Evolutionary conservation across 2,113 vertebrate species (phyloP).

Genomic region (Narcine bancroftii): DNA sequence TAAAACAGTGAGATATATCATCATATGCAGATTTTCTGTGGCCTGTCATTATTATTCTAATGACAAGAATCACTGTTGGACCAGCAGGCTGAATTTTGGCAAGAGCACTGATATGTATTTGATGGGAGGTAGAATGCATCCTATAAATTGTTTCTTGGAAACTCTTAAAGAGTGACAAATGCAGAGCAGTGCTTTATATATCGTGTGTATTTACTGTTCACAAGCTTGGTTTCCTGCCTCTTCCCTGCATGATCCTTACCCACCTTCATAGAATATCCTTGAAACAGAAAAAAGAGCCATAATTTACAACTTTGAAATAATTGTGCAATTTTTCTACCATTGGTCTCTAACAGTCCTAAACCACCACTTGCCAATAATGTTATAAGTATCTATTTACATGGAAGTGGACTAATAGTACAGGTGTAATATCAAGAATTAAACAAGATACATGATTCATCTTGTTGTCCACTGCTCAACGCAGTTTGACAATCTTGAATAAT

Average conservation of each 20-base stretch:
- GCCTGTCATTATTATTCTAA: not conserved
- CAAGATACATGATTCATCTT: not conserved
- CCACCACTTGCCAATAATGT: not conserved
- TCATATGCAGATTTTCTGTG: no score
- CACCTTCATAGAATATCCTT: not conserved
- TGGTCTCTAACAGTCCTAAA: not conserved
- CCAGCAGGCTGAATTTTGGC: not conserved
- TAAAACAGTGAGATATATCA: no score
- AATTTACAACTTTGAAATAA: not conserved
- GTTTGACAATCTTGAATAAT: not conserved
- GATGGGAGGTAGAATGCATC: no score
- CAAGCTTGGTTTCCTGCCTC: not conserved
- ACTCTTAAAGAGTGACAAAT: no score
- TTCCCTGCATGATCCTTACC: not conserved
- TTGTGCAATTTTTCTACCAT: not conserved
- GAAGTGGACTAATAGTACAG: not conserved
- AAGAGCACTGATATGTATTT: not conserved
- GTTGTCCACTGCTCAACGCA: not conserved
- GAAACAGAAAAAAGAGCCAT: not conserved
- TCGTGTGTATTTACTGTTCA: not conserved
- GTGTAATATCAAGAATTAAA: not conserved
- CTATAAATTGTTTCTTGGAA: no score
- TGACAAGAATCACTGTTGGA: not conserved
- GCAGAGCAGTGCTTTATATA: no score
- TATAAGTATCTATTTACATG: not conserved